Evolutionary conservation across 2,113 vertebrate genomes (phyloP).

Genomic region (Ammodytes marinus): DNA sequence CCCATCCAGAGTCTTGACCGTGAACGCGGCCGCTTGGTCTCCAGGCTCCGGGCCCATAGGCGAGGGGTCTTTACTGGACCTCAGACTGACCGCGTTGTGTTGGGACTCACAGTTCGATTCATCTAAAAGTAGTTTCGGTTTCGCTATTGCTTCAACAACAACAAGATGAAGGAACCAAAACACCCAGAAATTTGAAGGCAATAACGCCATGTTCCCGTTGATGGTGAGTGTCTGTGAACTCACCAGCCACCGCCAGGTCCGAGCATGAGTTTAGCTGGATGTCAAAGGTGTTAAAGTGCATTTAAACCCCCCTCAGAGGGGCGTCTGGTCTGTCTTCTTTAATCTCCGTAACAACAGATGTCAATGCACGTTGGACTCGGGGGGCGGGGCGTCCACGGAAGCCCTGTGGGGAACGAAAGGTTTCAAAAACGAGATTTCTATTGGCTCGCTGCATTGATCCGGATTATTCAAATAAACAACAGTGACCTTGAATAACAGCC

Average conservation of each 20-base stretch:
- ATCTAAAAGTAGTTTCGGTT: slow-evolving; percentile 1
- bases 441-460: neutral
- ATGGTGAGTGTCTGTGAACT: slow-evolving; percentile 9
- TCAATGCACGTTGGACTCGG: slow-evolving; percentile 28
- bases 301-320: fast-evolving
- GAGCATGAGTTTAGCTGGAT: neutral
- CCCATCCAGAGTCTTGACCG: slow-evolving; percentile 80
- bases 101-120: neutral
- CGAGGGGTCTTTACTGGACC: neutral
- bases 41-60: slow-evolving; percentile 74
- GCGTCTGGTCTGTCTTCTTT: neutral
- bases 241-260: neutral
- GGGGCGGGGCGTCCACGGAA: slow-evolving; percentile 51
- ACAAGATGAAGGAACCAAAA: slow-evolving; percentile 34
- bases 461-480: neutral
- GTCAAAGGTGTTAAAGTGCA: neutral
- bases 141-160: slow-evolving; percentile 1
- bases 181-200: slow-evolving; percentile 18
- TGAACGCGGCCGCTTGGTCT: slow-evolving; percentile 74
- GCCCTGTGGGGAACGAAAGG: neutral
- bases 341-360: neutral
- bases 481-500: no score
- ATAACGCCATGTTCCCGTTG: slow-evolving; percentile 33
- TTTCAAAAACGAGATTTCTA: neutral
- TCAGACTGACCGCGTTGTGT: neutral